Conservation (phyloP, 1,140 invertebrate species). For the Phenacoccus solenopsis region DNA sequence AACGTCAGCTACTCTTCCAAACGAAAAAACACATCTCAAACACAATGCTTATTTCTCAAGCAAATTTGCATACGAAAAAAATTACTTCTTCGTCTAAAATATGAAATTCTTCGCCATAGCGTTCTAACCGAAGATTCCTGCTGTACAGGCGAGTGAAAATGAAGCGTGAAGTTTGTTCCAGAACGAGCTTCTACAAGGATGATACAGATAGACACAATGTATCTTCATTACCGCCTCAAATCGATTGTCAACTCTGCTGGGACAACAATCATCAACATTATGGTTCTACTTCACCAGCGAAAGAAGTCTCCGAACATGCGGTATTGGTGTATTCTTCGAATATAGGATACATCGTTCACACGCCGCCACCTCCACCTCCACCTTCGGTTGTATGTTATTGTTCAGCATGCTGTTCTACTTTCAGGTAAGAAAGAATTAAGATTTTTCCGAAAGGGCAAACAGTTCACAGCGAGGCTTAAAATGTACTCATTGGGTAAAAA, state of each 20-base stretch:
- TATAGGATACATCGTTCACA: slow-evolving; percentile 13
- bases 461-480: no score
- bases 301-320: not conserved
- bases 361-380: not conserved
- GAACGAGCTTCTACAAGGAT: not conserved
- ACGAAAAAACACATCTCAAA: no score
- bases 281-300: not conserved
- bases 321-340: not conserved
- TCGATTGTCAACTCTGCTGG: not conserved
- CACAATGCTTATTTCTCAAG: not conserved
- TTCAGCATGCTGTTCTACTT: slow-evolving; percentile 2
- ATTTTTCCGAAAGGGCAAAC: not conserved
- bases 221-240: slow-evolving; percentile 2
- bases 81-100: not conserved
- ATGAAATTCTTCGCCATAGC: not conserved
- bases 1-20: not conserved
- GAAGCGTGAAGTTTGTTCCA: slow-evolving; percentile 11
- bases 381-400: not conserved
- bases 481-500: no score
- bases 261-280: not conserved
- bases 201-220: not conserved
- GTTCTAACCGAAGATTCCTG: no score
- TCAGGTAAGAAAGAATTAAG: not conserved
- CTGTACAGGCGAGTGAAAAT: no score
- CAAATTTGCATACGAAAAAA: not conserved